A percentile compares a stretch with the other conserved stretches of the same genome.
These are phyloP conservation scores for Alces alces DNA, from an alignment of 2,113 vertebrate genomes.

Conservation along the genomic window DNA sequence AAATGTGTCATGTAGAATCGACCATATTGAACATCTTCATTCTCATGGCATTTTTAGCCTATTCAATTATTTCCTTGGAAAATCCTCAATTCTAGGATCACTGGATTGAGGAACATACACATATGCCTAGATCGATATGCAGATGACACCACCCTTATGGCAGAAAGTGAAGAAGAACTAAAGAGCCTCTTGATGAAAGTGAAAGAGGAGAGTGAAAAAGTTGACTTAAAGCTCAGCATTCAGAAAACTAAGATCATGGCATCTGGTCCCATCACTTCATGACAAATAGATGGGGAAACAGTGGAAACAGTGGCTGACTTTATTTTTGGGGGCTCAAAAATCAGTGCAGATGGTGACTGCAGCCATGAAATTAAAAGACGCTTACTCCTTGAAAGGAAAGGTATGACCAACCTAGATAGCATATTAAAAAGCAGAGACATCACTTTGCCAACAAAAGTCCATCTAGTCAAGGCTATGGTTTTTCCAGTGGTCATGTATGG, in stretches of 20 bases:
- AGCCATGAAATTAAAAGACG: background rate
- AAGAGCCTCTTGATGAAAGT: background rate
- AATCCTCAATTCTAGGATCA: background rate
- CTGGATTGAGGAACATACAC: background rate
- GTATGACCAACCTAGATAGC: background rate
- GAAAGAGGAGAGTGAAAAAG: background rate
- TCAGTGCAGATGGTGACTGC: background rate
- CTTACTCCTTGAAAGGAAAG: background rate
- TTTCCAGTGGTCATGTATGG: background rate
- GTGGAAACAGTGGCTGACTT: background rate
- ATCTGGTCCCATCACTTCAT: background rate
- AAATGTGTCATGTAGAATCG: background rate
- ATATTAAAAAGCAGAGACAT: background rate
- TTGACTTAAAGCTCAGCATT: background rate
- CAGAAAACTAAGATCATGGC: background rate
- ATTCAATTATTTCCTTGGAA: background rate
- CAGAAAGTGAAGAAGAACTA: background rate
- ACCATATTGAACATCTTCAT: background rate
- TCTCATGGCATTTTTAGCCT: background rate
- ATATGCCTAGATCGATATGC: background rate
- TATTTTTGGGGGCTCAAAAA: background rate
- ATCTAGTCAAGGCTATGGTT: background rate
- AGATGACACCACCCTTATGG: background rate
- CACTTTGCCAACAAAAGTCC: background rate
- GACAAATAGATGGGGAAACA: background rate